A percentile compares a stretch with the other conserved stretches of the same genome.
phyloP scores from a whole-genome alignment of 1,140 invertebrate species.

The Conus betulinus region DNA sequence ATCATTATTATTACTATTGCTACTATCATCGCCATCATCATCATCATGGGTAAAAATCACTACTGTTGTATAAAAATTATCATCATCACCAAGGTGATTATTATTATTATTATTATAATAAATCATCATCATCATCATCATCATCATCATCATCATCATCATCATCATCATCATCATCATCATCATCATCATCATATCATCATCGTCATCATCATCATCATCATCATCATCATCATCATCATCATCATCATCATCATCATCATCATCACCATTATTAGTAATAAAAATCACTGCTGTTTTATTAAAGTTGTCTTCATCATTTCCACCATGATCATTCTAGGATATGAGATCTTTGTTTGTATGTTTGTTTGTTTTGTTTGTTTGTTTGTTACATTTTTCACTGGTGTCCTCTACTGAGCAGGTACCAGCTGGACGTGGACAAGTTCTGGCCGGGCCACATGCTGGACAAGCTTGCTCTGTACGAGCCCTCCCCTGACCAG shows the following conservation, averaged over 20 bases:
- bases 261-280: background rate
- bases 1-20: no score
- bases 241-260: background rate
- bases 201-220: no score
- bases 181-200: background rate
- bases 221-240: background rate
- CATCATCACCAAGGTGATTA: no score
- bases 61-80: no score
- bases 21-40: no score
- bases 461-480: conserved; percentile 69
- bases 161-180: background rate
- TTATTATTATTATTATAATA: no score
- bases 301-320: background rate
- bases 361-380: no score
- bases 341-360: no score
- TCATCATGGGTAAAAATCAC: no score
- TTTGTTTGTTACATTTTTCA: no score
- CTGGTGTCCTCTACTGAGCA: background rate
- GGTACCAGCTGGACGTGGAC: conserved; percentile 46
- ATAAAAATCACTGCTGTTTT: background rate
- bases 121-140: background rate
- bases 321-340: no score
- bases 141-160: background rate
- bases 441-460: conserved; percentile 73
- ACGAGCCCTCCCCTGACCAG: conserved; percentile 50